Evolutionary conservation across 2,888 invertebrate species (phyloP).

Genomic region (Gisinianus flammeolus): DNA sequence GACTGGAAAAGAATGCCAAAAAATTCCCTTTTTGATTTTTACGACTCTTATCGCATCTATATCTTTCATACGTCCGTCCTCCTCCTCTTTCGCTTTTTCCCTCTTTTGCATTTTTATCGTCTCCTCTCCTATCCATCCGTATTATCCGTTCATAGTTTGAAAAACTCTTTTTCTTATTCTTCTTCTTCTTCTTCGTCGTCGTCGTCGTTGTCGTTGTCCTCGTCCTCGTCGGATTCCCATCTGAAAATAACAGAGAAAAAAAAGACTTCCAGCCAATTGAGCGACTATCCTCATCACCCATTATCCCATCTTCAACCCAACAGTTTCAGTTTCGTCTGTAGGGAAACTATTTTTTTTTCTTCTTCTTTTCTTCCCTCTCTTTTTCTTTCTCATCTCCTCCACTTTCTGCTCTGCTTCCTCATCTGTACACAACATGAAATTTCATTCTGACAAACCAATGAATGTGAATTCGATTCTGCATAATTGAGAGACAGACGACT

Average conservation of each 20-base stretch:
- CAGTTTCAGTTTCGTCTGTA: slow-evolving; percentile 5
- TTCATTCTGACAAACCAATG: not conserved
- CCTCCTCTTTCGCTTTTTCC: slow-evolving; percentile 15
- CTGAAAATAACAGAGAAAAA: slow-evolving; percentile 20
- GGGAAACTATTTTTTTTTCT: not conserved
- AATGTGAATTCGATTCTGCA: not conserved
- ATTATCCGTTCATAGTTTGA: slow-evolving; percentile 40
- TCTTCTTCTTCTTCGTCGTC: slow-evolving; percentile 23
- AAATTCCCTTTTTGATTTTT: slow-evolving; percentile 52
- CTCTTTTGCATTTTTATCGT: slow-evolving; percentile 47
- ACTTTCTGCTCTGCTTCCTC: not conserved
- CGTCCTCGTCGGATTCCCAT: slow-evolving; percentile 35
- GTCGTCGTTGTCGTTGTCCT: slow-evolving; percentile 9
- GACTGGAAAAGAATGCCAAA: slow-evolving; percentile 49
- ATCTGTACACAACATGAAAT: no score
- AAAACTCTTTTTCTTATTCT: slow-evolving; percentile 25
- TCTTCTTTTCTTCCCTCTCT: not conserved
- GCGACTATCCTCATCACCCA: slow-evolving; percentile 54
- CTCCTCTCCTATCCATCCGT: slow-evolving; percentile 38
- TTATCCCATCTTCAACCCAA: slow-evolving; percentile 37
- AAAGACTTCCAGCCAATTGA: slow-evolving; percentile 53
- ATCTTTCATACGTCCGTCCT: slow-evolving; percentile 38
- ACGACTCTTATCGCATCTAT: slow-evolving; percentile 51
- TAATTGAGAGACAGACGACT: no score
- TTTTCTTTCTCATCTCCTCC: not conserved